Evolutionary conservation across 2,797 vertebrate species (phyloP), one percentile per base, ranked within the genome.

Genomic region (Melanotaenia maccullochi): DNA sequence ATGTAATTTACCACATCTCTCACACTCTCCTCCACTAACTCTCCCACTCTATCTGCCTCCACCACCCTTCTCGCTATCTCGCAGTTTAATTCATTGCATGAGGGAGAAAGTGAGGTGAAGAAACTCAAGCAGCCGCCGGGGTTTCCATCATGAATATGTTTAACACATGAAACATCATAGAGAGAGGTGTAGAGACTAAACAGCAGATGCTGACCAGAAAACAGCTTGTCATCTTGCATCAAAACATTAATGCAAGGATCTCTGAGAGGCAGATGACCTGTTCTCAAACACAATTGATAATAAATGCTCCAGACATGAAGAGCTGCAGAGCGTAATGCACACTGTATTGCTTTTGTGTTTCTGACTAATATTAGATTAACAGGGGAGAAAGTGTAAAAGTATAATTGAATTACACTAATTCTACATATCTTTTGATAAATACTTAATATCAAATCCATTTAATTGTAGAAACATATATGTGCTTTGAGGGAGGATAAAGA

Each of bases 1-100:
- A 96, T 96, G 93, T 91, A 96, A 96, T 96, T 97, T 97, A 95
- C 93, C 91, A 92, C 93, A 95, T 95, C 94, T 96, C 94, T 75
- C 72, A 57, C 73, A 30, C 68, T 60, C 61, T 77, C 68, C 60
- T 51, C 71, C 9, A 59, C 74, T 76, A 65, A 77, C 76, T 84
- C 87, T 59, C 67, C 36, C 72, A 68, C 85, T 87, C 82, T 89
- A 87, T 90, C 90, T 78, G 76, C 91, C 89, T 65, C 62, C 51
- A 28, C 79, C 88, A 85, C 85, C 87, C 84, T 93, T 74, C 79
- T 73, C 40, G 58, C 84, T 85, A 86, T 88, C 87, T 65, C 73
- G 92, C 90, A 94, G 93, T 96, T 97, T 97, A 95, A 97, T 96
- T 97, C 96, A 89, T 71, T 54, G 85, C 85, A 67, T 78, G 78